These are phyloP conservation scores for Harmothoe impar DNA, from an alignment of 2,888 invertebrate genomes.

Conservation along the genomic window DNA sequence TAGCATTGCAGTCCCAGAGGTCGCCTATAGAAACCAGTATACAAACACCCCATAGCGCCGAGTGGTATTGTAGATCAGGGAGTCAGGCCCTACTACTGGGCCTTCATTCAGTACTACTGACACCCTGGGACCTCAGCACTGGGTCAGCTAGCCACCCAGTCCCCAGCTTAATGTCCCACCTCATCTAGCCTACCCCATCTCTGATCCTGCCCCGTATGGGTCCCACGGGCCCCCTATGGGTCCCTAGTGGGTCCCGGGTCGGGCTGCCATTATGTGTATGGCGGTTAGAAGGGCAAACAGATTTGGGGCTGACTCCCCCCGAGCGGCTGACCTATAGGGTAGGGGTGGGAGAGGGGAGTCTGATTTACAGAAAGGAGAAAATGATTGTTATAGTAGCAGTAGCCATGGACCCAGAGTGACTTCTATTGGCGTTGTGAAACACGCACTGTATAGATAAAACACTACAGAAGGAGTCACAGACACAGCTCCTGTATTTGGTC, in stretches of 20 bases:
- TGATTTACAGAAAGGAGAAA: background rate
- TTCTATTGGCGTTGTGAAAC: background rate
- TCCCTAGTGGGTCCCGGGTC: background rate
- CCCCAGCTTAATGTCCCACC: background rate
- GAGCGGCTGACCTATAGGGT: background rate
- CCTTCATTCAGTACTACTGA: background rate
- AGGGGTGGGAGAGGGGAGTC: background rate
- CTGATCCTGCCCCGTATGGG: background rate
- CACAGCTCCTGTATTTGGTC: no score
- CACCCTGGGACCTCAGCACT: background rate
- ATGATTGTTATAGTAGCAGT: background rate
- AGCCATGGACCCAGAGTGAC: background rate
- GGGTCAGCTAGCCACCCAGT: background rate
- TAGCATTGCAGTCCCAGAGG: no score
- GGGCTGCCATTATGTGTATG: background rate
- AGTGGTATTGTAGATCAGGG: no score
- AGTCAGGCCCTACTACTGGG: background rate
- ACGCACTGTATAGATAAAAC: background rate
- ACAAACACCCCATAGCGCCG: no score
- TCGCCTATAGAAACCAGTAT: no score
- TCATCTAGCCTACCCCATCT: background rate
- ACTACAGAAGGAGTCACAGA: background rate
- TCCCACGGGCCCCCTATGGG: background rate
- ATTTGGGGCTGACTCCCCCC: background rate
- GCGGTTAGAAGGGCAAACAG: background rate